Conservation (phyloP, 2,888 invertebrate species). For the Leptinotarsa juncta region DNA sequence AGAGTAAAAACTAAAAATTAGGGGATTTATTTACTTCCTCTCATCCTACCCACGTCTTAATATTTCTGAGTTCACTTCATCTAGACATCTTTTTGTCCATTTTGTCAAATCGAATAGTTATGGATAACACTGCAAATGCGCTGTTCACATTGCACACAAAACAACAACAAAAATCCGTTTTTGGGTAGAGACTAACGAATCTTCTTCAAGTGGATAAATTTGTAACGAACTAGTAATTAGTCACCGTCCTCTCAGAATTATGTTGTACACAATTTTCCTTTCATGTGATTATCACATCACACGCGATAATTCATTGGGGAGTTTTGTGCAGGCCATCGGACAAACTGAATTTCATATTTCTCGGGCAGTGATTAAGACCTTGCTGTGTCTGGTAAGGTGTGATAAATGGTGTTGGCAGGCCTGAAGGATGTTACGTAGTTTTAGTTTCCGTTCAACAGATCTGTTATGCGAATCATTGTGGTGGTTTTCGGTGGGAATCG, state of each 20-base stretch:
- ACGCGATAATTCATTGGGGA: slow-evolving; percentile 41
- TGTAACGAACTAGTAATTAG: slow-evolving; percentile 10
- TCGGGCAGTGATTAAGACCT: slow-evolving; percentile 48
- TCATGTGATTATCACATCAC: slow-evolving; percentile 37
- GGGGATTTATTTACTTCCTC: too few relatives aligned
- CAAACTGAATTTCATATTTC: slow-evolving; percentile 50
- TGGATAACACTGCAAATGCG: not conserved
- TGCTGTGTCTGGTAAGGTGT: slow-evolving; percentile 49
- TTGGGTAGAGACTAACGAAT: not conserved
- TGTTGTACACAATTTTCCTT: slow-evolving; percentile 31
- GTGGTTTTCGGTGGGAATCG: not conserved
- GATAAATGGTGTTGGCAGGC: slow-evolving; percentile 58
- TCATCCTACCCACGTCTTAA: not conserved
- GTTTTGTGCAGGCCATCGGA: slow-evolving; percentile 29
- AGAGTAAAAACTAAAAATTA: too few relatives aligned
- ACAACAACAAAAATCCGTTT: not conserved
- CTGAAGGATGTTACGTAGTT: slow-evolving; percentile 54
- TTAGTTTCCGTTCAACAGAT: slow-evolving; percentile 52
- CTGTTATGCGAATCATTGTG: slow-evolving; percentile 4
- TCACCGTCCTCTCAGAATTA: slow-evolving; percentile 16
- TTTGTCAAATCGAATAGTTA: not conserved
- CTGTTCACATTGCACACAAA: not conserved
- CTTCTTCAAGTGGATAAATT: slow-evolving; percentile 9
- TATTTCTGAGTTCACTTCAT: not conserved
- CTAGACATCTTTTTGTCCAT: not conserved